Percentiles rank a stretch among this genome's conserved stretches.
Conservation (phyloP, 64 coral and sea anemone genomes). For the Catalaphyllia jardinei region DNA sequence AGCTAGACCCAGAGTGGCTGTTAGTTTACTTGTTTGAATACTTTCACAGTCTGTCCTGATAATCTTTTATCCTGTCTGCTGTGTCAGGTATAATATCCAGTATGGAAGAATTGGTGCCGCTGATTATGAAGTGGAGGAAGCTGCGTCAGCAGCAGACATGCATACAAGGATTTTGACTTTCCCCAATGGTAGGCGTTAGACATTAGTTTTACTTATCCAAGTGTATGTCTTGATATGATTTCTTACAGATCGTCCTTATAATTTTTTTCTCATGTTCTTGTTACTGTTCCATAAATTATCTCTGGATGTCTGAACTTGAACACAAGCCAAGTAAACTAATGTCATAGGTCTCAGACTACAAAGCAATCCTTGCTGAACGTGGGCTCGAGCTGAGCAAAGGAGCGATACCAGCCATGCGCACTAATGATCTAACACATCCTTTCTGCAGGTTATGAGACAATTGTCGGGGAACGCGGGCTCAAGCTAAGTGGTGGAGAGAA, state of each 20-base stretch:
- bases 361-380: too few species aligned
- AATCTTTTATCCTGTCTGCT: not conserved
- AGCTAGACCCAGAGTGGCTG: too few species aligned
- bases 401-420: not conserved
- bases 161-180: conserved; percentile 83
- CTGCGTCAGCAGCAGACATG: conserved; percentile 90
- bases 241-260: not conserved
- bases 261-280: not conserved
- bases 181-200: conserved; percentile 51
- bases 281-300: not conserved
- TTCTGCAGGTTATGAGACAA: conserved; percentile 77
- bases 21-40: too few species aligned
- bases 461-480: conserved; percentile 92
- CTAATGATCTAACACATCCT: not conserved
- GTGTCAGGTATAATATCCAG: conserved; percentile 85
- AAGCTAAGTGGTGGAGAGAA: conserved; percentile 98
- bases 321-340: too few species aligned
- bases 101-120: conserved; percentile 78
- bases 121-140: conserved; percentile 84
- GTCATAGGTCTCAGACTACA: too few species aligned
- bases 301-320: too few species aligned
- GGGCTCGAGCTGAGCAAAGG: not conserved
- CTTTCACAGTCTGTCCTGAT: not conserved
- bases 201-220: too few species aligned
- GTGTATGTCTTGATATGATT: too few species aligned